Evolutionary conservation across 2,888 invertebrate species (phyloP).

Genomic region (Eupeodes luniger): DNA sequence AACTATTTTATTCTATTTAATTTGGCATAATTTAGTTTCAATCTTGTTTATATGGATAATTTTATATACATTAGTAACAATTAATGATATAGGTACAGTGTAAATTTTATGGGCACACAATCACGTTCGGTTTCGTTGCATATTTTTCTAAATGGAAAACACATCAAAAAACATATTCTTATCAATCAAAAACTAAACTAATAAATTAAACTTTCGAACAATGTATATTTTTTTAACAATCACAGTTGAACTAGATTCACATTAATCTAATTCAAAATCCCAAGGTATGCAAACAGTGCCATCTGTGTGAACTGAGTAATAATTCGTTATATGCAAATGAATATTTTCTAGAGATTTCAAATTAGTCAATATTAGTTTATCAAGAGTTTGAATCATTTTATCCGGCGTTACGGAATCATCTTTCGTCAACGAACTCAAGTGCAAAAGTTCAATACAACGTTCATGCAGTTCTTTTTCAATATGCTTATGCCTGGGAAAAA

Average conservation of each 20-base stretch:
- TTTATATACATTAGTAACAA: background rate
- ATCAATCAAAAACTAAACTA: background rate
- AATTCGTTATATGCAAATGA: conserved; percentile 93
- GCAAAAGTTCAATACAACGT: conserved; percentile 88
- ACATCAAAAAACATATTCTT: too few relatives aligned
- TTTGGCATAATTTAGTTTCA: too few relatives aligned
- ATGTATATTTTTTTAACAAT: background rate
- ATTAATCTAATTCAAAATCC: conserved; percentile 86
- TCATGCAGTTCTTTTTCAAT: conserved; percentile 90
- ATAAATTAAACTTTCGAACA: background rate
- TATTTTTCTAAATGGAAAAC: conserved; percentile 1
- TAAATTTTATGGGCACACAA: conserved; percentile 37
- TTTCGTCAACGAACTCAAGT: conserved; percentile 90
- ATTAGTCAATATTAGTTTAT: conserved; percentile 86
- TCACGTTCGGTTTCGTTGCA: conserved; percentile 55
- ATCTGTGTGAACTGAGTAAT: conserved; percentile 95
- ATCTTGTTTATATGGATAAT: too few relatives aligned
- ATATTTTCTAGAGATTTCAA: conserved; percentile 86
- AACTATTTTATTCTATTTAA: too few relatives aligned
- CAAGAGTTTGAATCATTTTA: conserved; percentile 94
- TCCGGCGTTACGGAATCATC: conserved; percentile 96
- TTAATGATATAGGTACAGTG: background rate
- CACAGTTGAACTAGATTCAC: background rate
- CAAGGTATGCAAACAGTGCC: conserved; percentile 97
- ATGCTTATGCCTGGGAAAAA: conserved; percentile 88